Evolutionary conservation across 2,888 invertebrate genomes (phyloP), one percentile per base, ranked within the genome.

Genomic region (Exocentrus adspersus): DNA sequence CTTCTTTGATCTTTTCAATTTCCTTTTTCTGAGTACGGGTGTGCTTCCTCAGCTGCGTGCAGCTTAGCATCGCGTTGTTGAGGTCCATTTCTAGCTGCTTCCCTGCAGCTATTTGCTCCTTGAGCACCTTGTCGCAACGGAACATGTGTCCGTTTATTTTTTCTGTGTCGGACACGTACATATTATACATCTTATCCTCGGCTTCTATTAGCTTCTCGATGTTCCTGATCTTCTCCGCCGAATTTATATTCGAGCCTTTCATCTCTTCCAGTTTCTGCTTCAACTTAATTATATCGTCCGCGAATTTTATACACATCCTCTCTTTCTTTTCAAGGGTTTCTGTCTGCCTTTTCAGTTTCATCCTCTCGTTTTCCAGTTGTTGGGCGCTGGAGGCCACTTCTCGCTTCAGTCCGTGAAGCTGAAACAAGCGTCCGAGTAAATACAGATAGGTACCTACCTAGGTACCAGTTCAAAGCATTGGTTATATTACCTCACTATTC

Each of bases 121-220:
- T 71, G 1, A 75, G 51, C n/a, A 63, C 14, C 24, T 65, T 65
- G 12, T 73, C 71, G 9, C 59, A 60, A 5, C 73, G 57, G 46
- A 62, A 73, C 16, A 75, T 43, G 9, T 64, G 45, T 6, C 63
- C 58, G 56, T 75, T 75, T 10, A 72, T 68, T 62, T 71, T 74
- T 45, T 75, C 72, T 2, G 71, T 74, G 42, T 75, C 75, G 1
- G 67, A 20, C 10, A 72, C 20, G 16, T 60, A 68, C 9, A 70
- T 65, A 21, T 64, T 57, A 48, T 68, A 71, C n/a, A 51, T 53
- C 43, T 67, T 70, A 72, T 87, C 85, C 72, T 87, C 87, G 43
- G 83, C 84, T 82, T 86, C 86, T 12, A 89, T 80, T 79, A 90
- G 86, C 24, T 86, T 85, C 74, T 89, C 87, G 20, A 82, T 86